These are phyloP conservation scores for Pluvialis apricaria DNA, from an alignment of 2,113 vertebrate species.

Conservation along the genomic window DNA sequence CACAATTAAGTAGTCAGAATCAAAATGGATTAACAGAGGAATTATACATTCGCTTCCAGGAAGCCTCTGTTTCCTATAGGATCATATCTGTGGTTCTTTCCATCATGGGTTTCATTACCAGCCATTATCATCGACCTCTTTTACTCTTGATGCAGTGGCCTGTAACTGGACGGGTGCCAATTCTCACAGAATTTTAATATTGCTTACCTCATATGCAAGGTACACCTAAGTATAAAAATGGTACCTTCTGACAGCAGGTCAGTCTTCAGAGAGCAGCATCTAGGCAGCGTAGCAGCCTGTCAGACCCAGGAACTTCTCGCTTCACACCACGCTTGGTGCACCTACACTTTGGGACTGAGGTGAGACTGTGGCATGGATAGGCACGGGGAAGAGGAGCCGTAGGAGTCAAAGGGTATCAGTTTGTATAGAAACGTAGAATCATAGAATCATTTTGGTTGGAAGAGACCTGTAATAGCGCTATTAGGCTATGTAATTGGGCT, in stretches of 20 bases:
- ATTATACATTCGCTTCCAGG: not conserved
- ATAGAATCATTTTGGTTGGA: not conserved
- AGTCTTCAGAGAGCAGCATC: not conserved
- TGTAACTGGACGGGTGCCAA: not conserved
- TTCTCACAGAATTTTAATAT: not conserved
- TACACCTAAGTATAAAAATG: not conserved
- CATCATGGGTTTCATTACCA: not conserved
- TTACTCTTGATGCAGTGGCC: not conserved
- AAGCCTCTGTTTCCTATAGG: not conserved
- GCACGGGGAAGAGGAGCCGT: not conserved
- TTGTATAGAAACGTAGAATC: not conserved
- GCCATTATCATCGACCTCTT: not conserved
- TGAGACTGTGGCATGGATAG: no score
- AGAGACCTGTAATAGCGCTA: not conserved
- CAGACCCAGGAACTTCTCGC: not conserved
- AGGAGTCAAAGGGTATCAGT: not conserved
- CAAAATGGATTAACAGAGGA: not conserved
- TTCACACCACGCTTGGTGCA: not conserved
- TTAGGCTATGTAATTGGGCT: not conserved
- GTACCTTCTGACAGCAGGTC: not conserved
- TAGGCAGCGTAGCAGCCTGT: not conserved
- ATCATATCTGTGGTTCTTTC: not conserved
- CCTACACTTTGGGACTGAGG: not conserved
- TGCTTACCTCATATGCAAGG: fast-evolving
- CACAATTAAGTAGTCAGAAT: not conserved